phyloP scores from a whole-genome alignment of 2,797 vertebrate genomes.

The Remorina albescens region DNA sequence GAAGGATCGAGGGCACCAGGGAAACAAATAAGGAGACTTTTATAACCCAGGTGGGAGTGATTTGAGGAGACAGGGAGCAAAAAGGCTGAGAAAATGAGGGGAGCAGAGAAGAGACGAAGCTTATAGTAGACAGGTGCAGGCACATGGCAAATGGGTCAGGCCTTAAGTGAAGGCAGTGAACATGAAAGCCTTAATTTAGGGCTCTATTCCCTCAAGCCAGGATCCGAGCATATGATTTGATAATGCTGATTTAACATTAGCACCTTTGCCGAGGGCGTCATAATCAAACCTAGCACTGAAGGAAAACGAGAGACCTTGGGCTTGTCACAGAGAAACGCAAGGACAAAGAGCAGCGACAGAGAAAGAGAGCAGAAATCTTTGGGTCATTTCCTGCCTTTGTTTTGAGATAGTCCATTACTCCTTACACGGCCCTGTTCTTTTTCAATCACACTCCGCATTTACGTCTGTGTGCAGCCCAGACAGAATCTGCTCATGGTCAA shows the following conservation, averaged over 20 bases:
- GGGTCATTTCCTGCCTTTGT: conserved; percentile 62
- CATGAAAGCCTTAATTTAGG: conserved; percentile 51
- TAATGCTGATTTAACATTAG: conserved; percentile 62
- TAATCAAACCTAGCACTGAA: conserved; percentile 25
- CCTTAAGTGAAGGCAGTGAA: conserved; percentile 43
- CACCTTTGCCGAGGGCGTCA: conserved; percentile 46
- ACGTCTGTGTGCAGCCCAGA: conserved; percentile 39
- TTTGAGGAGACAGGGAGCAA: conserved; percentile 19
- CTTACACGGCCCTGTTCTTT: conserved; percentile 54
- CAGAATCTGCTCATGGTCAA: conserved; percentile 61
- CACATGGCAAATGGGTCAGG: conserved; percentile 38
- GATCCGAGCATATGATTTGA: conserved; percentile 45
- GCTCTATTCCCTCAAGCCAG: conserved; percentile 38
- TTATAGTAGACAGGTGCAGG: conserved; percentile 25
- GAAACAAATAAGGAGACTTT: conserved; percentile 21
- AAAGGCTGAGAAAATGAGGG: neutral
- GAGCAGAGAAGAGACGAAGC: conserved; percentile 7
- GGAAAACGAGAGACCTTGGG: conserved; percentile 9
- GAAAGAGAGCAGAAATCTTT: conserved; percentile 44
- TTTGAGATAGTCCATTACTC: conserved; percentile 47
- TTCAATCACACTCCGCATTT: conserved; percentile 48
- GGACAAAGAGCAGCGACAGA: conserved; percentile 43
- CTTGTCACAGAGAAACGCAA: conserved; percentile 3
- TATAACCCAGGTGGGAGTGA: conserved; percentile 24
- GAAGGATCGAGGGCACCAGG: conserved; percentile 17